These are phyloP conservation scores for Channa argus DNA, from an alignment of 2,113 vertebrate genomes.

Conservation along the genomic window DNA sequence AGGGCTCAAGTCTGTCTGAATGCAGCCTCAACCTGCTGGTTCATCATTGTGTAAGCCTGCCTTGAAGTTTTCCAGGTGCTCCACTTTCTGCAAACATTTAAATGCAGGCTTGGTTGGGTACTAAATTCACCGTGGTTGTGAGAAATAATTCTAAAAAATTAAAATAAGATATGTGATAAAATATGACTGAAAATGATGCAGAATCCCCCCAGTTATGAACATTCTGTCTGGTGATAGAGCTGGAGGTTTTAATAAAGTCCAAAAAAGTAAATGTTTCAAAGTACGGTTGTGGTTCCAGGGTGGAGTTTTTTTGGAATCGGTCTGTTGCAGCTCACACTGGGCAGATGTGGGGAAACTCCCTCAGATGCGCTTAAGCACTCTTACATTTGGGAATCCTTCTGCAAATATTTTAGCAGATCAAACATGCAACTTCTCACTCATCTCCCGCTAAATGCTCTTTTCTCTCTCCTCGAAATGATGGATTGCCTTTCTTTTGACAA, in stretches of 20 bases:
- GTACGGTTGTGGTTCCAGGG: slow-evolving; percentile 21
- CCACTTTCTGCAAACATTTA: too few relatives aligned
- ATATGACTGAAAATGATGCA: neutral
- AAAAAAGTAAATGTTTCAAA: slow-evolving; percentile 25
- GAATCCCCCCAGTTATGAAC: neutral
- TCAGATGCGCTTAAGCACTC: slow-evolving; percentile 54
- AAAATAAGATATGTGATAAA: too few relatives aligned
- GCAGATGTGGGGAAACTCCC: slow-evolving; percentile 76
- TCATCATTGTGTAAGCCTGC: too few relatives aligned
- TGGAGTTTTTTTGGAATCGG: slow-evolving; percentile 22
- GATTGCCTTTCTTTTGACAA: slow-evolving; percentile 62
- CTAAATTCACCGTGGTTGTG: too few relatives aligned
- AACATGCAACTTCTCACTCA: slow-evolving; percentile 73
- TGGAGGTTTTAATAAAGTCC: neutral
- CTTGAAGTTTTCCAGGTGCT: too few relatives aligned
- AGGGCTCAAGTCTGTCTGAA: too few relatives aligned
- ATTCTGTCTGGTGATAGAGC: neutral
- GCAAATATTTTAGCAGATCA: slow-evolving; percentile 74
- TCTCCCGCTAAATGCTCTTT: slow-evolving; percentile 64
- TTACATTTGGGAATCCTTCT: slow-evolving; percentile 63
- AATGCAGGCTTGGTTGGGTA: too few relatives aligned
- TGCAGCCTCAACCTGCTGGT: too few relatives aligned
- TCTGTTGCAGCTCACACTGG: slow-evolving; percentile 22
- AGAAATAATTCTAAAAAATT: too few relatives aligned
- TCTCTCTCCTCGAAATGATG: slow-evolving; percentile 62